These are phyloP conservation scores for Gephyroberyx darwinii DNA, from an alignment of 2,797 vertebrate genomes.

Conservation along the genomic window DNA sequence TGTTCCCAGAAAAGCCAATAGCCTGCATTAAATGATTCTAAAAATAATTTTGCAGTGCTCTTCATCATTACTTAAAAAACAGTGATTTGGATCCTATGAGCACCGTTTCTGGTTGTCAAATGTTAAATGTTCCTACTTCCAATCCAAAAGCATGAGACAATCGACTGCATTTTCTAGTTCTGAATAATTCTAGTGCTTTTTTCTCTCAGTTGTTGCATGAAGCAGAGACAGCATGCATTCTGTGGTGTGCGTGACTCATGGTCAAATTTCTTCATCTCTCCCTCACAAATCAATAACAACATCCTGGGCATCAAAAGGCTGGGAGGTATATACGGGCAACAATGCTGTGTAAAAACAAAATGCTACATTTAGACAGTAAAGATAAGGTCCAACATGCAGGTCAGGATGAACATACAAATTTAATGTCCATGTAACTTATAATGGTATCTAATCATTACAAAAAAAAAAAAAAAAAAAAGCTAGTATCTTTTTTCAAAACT, in stretches of 20 bases:
- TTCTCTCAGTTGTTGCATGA: conserved; percentile 4
- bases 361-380: not conserved
- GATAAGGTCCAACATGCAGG: not conserved
- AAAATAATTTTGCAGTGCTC: no score
- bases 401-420: not conserved
- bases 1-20: no score
- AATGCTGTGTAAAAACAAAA: not conserved
- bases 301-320: conserved; percentile 27
- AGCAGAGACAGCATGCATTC: conserved; percentile 18
- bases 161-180: not conserved
- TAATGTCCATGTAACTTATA: not conserved
- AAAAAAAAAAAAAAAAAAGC: no score
- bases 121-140: not conserved
- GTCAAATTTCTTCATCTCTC: conserved; percentile 43
- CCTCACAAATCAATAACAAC: conserved; percentile 49
- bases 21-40: no score
- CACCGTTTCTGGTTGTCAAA: not conserved
- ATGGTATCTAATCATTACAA: not conserved
- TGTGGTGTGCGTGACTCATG: conserved; percentile 19
- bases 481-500: not conserved
- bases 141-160: not conserved
- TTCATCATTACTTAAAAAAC: no score
- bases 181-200: conserved; percentile 18
- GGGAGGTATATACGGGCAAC: not conserved
- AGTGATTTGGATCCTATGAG: not conserved